phyloP scores from a whole-genome alignment of 2,113 vertebrate species.

The Indicator indicator region DNA sequence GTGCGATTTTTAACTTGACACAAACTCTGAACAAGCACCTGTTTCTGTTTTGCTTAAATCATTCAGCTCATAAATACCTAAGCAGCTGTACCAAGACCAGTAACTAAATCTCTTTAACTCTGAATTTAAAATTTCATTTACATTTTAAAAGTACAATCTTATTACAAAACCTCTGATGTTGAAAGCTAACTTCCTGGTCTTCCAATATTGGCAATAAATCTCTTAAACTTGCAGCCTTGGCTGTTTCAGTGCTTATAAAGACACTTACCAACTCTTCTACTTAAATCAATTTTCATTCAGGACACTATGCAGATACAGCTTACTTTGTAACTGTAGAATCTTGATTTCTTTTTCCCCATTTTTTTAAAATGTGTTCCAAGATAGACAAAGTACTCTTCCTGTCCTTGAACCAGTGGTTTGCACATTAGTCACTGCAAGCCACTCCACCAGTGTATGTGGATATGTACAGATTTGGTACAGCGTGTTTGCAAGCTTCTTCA shows the following conservation, averaged over 20 bases:
- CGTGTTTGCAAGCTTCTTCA: background rate
- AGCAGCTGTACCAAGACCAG: background rate
- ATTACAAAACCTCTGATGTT: conserved; percentile 1
- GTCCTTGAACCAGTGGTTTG: background rate
- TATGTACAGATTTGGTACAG: background rate
- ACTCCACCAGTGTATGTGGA: background rate
- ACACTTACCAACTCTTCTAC: background rate
- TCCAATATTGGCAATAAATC: background rate
- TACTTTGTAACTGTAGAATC: background rate
- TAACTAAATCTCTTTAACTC: background rate
- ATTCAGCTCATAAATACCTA: background rate
- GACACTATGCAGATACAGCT: background rate
- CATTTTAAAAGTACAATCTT: background rate
- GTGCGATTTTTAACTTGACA: background rate
- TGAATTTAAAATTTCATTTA: background rate
- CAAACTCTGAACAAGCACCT: background rate
- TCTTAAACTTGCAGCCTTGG: background rate
- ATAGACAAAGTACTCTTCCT: background rate
- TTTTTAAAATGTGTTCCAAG: background rate
- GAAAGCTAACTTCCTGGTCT: background rate
- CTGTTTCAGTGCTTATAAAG: background rate
- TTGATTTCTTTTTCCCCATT: background rate
- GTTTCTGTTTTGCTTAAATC: background rate
- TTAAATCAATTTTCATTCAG: background rate
- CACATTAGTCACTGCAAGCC: background rate